Evolutionary conservation across 2,113 vertebrate genomes (phyloP), one percentile per base, ranked within the genome.

Genomic region (Chunga burmeisteri): DNA sequence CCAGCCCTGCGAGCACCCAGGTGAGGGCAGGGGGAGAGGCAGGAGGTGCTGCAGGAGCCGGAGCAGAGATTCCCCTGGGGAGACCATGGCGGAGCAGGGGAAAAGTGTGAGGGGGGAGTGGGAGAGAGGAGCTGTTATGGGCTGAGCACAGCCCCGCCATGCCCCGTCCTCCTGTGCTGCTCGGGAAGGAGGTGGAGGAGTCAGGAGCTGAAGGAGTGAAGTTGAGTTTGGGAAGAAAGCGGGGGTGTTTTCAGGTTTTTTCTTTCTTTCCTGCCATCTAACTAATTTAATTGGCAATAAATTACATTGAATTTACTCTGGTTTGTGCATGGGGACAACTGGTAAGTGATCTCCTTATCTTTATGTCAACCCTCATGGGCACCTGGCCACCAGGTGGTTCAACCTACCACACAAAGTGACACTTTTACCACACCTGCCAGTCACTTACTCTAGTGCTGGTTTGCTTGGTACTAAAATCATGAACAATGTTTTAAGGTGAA

Each of bases 101-200:
- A n/a, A 7, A 2, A 17, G 72, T 2, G 4, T 34, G 30, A 84
- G 58, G 16, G 21, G 34, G 10, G 32, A 25, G 68, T 6, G 2
- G 40, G 23, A 36, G 26, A 36, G 53, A 44, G 26, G 18, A 29
- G 42, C 49, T 29, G 8, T 3, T 9, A 2, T 5, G 30, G 77
- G 26, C 36, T 59, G 27, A 18, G 8, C 23, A 22, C 30, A 22
- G 15, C 36, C 13, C 36, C 29, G 38, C 38, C n/a, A 3, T 4
- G 29, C 6, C 26, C 22, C 21, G 5, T 40, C 25, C 8, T 21
- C 2, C 34, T 22, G 30, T 6, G 3, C 21, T 0, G 2, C 56
- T n/a, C 2, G 1, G 16, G 42, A 55, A 53, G 40, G 34, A 62
- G 40, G 14, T 18, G 40, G n/a, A 47, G 4, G 13, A 16, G 17